These are phyloP conservation scores for Halcyon leucocephala DNA, from an alignment of 2,797 vertebrate species.

Conservation along the genomic window DNA sequence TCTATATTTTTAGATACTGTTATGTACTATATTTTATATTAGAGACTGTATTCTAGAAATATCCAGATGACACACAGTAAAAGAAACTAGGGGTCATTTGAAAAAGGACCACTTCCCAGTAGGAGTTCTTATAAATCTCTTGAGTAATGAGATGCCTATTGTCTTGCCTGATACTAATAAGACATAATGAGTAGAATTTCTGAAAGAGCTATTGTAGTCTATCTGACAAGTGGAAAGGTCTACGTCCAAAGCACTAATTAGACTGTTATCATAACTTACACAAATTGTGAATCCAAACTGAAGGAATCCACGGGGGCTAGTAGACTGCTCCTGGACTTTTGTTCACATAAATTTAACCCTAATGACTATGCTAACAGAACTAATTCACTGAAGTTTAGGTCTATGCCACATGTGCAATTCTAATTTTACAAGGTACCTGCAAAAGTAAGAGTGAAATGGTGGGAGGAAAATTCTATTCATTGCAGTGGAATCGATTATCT, in stretches of 20 bases:
- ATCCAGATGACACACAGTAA: background rate
- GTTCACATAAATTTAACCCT: slow-evolving; percentile 41
- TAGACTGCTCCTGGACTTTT: slow-evolving; percentile 22
- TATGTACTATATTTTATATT: background rate
- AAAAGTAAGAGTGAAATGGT: background rate
- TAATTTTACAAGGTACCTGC: slow-evolving; percentile 18
- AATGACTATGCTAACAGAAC: slow-evolving; percentile 6
- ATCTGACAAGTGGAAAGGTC: slow-evolving; percentile 48
- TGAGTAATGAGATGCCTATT: slow-evolving; percentile 24
- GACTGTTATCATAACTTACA: slow-evolving; percentile 28
- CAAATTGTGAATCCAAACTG: slow-evolving; percentile 34
- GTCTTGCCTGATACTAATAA: slow-evolving; percentile 49
- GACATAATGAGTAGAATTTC: slow-evolving; percentile 27
- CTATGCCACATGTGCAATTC: background rate
- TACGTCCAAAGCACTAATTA: slow-evolving; percentile 38
- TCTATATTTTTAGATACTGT: background rate
- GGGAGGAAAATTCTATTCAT: background rate
- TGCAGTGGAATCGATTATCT: background rate
- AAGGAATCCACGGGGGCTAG: slow-evolving; percentile 27
- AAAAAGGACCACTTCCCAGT: background rate
- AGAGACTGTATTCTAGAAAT: background rate
- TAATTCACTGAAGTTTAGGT: background rate
- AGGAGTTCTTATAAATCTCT: slow-evolving; percentile 9
- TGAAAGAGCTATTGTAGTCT: slow-evolving; percentile 51
- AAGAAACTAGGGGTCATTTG: slow-evolving; percentile 6